Base-by-base conservation (phyloP, 1,140 invertebrate genomes). In the Drosophila aff. region DNA sequence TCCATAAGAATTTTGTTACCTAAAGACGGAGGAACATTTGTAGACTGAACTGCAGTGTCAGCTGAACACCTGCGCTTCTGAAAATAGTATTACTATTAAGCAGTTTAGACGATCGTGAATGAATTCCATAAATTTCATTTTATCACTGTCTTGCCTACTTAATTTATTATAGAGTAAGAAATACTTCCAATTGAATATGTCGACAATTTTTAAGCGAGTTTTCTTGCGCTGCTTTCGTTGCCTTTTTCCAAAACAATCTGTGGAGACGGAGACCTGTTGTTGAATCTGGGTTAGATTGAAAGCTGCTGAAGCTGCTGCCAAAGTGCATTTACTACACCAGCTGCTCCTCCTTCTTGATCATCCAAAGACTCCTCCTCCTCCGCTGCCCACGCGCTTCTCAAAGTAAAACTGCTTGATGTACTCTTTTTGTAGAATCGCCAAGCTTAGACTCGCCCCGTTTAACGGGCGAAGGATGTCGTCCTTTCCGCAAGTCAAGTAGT, bases 391-490 rank as follows among this genome's bases (percentile, higher is more conserved):
- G 26, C 90, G 72, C 44, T 92, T 92, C 18, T 90, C 90, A 60
- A 92, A 92, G 53, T 80, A 84, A 43, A 90, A 92, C 52, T 92
- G 90, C 28, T 90, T 86, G 7, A 92, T 73, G 53, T 84, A 92
- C 36, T 84, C 82, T 33, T 92, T 92, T 43, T 92, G 90, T 31
- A 92, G 31, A 53, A 91, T 68, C 10, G 52, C 62, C 58, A 91
- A 79, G 58, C 53, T 75, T 33, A 52, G 31, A 36, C 60, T 68
- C 33, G 46, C 38, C 44, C 40, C 26, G 36, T 36, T 58, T 23
- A 36, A 38, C 16, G 68, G 49, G 3, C 52, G 8, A 2, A 38
- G 21, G 15, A 23, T 23, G 18, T 15, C 18, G 52, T 6, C 18
- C 33, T 21, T 36, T 9, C 52, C 15, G 38, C 31, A 60, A 47